Evolutionary conservation across 1,140 invertebrate species (phyloP).

Genomic region (Araneus ventricosus): DNA sequence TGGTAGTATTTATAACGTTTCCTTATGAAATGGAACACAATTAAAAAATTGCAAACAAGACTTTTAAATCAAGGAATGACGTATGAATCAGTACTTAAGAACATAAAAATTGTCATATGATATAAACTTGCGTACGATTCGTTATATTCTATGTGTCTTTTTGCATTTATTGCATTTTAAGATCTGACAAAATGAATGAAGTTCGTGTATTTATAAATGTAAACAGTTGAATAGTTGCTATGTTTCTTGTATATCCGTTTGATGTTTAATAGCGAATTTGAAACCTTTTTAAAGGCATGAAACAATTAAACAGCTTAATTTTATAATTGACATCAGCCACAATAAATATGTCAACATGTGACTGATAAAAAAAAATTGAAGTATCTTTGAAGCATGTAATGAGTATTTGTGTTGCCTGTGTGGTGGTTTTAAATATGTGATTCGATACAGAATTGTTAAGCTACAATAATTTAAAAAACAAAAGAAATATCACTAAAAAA

Average conservation of each 20-base stretch:
- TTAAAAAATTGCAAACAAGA: too few relatives aligned
- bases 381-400: not conserved
- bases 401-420: not conserved
- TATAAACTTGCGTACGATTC: not conserved
- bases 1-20: too few relatives aligned
- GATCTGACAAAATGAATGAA: not conserved
- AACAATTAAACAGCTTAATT: not conserved
- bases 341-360: not conserved
- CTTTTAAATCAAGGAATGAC: not conserved
- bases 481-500: not conserved
- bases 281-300: not conserved
- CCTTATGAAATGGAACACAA: too few relatives aligned
- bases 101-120: not conserved
- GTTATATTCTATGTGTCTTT: not conserved
- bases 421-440: not conserved
- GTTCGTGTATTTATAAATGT: conserved; percentile 5
- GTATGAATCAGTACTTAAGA: conserved; percentile 1
- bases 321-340: not conserved
- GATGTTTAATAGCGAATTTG: not conserved
- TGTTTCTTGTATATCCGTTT: not conserved
- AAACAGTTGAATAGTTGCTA: not conserved
- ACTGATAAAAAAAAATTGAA: not conserved
- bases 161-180: not conserved
- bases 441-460: not conserved
- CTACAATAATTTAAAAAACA: not conserved